Percentiles rank a stretch among this genome's conserved stretches.
Evolutionary conservation across 2,113 vertebrate species (phyloP).

Genomic region (Heptranchias perlo): DNA sequence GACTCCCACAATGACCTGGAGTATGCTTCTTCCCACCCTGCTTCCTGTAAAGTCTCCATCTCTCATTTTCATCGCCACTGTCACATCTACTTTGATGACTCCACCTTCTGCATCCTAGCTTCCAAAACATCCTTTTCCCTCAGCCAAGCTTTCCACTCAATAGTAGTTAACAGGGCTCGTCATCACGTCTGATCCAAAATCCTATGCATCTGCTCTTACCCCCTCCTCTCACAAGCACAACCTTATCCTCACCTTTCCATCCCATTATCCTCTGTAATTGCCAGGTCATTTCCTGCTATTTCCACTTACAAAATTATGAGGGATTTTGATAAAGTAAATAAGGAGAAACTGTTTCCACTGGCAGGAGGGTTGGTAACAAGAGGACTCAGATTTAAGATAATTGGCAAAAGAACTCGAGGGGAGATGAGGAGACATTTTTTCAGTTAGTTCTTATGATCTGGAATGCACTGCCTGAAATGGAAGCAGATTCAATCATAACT

Average conservation of each 20-base stretch:
- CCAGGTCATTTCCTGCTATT: not conserved
- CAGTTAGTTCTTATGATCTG: no score
- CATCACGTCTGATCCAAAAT: not conserved
- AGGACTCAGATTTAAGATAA: no score
- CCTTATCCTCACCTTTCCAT: not conserved
- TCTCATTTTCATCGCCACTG: not conserved
- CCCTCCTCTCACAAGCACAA: not conserved
- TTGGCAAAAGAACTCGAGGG: no score
- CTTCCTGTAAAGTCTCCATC: not conserved
- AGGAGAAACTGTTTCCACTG: no score
- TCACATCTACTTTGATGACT: not conserved
- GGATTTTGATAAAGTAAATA: no score
- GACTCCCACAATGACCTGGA: not conserved
- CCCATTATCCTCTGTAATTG: not conserved
- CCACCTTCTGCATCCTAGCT: not conserved
- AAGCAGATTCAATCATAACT: no score
- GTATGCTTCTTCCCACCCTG: not conserved
- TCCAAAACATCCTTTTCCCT: not conserved
- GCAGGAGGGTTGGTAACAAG: no score
- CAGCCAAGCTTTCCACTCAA: not conserved
- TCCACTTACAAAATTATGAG: no score
- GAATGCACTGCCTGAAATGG: no score
- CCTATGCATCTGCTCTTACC: not conserved
- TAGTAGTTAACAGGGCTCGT: not conserved
- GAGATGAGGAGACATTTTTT: no score